A percentile compares a stretch with the other conserved stretches of the same genome.
Evolutionary conservation across 2,113 vertebrate species (phyloP).

Genomic region (Diadophis punctatus): DNA sequence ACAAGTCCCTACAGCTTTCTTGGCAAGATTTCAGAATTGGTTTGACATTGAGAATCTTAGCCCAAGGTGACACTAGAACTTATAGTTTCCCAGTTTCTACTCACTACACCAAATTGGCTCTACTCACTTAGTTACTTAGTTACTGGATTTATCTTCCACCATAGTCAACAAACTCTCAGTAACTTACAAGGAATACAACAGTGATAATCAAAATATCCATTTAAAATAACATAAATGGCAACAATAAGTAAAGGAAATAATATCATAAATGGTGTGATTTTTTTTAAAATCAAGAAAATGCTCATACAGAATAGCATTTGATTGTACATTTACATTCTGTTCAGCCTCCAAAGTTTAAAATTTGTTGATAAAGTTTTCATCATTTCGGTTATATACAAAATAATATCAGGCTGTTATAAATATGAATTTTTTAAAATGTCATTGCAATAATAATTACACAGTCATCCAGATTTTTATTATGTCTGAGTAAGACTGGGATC

Average conservation of each 20-base stretch:
- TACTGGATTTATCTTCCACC: not conserved
- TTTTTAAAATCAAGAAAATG: not conserved
- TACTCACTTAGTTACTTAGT: not conserved
- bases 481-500: not conserved
- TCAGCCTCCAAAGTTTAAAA: not conserved
- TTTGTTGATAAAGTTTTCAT: not conserved
- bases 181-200: not conserved
- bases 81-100: not conserved
- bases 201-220: not conserved
- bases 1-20: not conserved
- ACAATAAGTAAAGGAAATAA: not conserved
- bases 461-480: not conserved
- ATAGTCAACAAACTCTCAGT: not conserved
- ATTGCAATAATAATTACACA: not conserved
- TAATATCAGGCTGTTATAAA: not conserved
- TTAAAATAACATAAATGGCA: not conserved
- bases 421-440: not conserved
- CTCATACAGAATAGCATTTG: not conserved
- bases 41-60: not conserved
- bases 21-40: not conserved
- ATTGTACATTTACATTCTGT: not conserved
- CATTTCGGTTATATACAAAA: not conserved
- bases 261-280: not conserved
- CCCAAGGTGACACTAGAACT: not conserved
- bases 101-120: not conserved